Evolutionary conservation across 30 jellyfish, hydroid and myxozoan species (phyloP).

Genomic region (Turritopsis rubra): DNA sequence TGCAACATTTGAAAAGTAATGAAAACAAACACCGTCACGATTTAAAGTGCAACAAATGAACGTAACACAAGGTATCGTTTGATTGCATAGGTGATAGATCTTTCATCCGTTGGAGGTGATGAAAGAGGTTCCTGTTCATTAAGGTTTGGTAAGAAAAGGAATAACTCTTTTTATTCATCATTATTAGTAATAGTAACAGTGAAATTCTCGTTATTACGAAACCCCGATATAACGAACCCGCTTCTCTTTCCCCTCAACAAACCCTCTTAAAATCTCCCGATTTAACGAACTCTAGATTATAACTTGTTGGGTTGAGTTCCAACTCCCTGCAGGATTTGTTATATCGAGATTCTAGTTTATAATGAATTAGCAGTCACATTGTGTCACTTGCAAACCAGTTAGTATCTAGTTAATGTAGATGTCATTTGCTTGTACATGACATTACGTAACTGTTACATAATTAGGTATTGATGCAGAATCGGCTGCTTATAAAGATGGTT

Average conservation of each 20-base stretch:
- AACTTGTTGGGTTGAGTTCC: too few species aligned
- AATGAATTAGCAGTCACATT: too few species aligned
- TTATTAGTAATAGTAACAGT: background rate
- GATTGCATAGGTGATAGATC: conserved; percentile 44
- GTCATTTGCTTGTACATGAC: background rate
- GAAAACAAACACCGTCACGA: too few species aligned
- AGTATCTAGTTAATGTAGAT: too few species aligned
- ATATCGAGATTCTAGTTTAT: too few species aligned
- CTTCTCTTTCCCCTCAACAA: too few species aligned
- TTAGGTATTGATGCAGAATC: conserved; percentile 56
- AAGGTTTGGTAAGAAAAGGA: conserved; percentile 46
- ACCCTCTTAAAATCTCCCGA: too few species aligned
- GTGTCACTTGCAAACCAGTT: too few species aligned
- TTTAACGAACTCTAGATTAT: too few species aligned
- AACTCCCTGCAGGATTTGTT: too few species aligned
- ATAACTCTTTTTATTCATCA: background rate
- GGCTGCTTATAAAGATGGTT: conserved; percentile 43
- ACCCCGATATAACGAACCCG: too few species aligned
- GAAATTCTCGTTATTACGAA: background rate
- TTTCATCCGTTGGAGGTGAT: conserved; percentile 31
- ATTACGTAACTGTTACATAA: background rate
- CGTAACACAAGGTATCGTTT: background rate
- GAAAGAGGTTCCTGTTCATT: conserved; percentile 71
- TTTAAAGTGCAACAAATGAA: background rate
- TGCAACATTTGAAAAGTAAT: too few species aligned